Base-by-base conservation (phyloP, 2,888 invertebrate genomes). In the Polyommatus icarus region DNA sequence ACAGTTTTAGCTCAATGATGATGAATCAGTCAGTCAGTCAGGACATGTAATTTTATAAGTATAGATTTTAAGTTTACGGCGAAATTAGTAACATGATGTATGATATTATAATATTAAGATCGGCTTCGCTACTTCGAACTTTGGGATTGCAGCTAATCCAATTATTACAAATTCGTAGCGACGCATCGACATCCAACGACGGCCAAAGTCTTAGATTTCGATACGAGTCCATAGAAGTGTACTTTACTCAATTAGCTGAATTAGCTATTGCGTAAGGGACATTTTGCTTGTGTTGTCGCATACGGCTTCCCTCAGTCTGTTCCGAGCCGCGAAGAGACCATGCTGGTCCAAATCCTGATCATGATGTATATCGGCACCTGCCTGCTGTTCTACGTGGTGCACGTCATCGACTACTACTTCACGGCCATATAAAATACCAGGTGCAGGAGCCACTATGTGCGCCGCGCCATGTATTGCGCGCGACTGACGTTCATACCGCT, bases 281-380 rank as follows among this genome's bases (percentile, higher is more conserved):
- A 82, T 84, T 82, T 76, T 46, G 79, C 72, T 61, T 76, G 81
- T 76, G 75, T 76, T 83, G 83, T 81, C 83, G 83, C 67, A 78
- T 83, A 80, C 73, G 84, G 84, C 83, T 84, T 84, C 83, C 76
- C 78, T 78, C 82, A 81, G 83, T 79, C 85, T 86, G 87, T 12
- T 24, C 15, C 24, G 54, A 75, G 54, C 40, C 36, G 72, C 72
- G 72, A 12, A 5, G 73, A 20, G 50, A 90, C 83, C 86, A 94
- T 94, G 94, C 87, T 94, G 86, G 91, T 94, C 18, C 94, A 94
- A 82, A 93, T 94, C 72, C 87, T 94, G 24, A 92, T 94, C 75
- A 93, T 94, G 87, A 92, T 94, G 91, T 94, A 94, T 86, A 92
- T 94, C 78, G 92, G 89, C 78, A 92, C 91, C 12, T 94, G 94